Percentiles rank a stretch among this genome's conserved stretches.
phyloP scores from a whole-genome alignment of 2,888 invertebrate genomes.

The Epistrophella euchroma region DNA sequence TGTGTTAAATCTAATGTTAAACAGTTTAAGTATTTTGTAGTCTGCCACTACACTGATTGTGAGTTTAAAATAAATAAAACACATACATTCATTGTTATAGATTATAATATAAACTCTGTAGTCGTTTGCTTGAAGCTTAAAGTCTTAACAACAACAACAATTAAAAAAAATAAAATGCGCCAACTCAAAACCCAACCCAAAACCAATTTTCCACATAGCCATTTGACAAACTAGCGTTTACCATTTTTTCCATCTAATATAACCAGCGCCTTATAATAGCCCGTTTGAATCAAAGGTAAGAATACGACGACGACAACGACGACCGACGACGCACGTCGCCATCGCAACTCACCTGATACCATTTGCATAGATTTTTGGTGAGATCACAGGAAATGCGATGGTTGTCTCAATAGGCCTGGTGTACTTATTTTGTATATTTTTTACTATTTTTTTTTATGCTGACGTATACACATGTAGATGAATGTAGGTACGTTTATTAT shows the following conservation, averaged over 20 bases:
- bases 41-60: conserved; percentile 28
- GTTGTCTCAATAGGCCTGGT: conserved; percentile 34
- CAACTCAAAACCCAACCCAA: conserved; percentile 73
- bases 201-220: conserved; percentile 70
- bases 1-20: conserved; percentile 63
- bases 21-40: conserved; percentile 47
- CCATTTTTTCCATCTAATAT: conserved; percentile 58
- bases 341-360: conserved; percentile 54
- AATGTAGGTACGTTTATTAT: conserved; percentile 1
- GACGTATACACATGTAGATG: conserved; percentile 8
- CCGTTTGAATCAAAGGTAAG: conserved; percentile 38
- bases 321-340: not conserved
- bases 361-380: conserved; percentile 77
- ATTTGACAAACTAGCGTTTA: conserved; percentile 73
- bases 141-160: conserved; percentile 11
- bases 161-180: conserved; percentile 41
- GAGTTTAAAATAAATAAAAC: not conserved
- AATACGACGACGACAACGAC: too few relatives aligned
- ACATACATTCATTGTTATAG: conserved; percentile 58
- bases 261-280: conserved; percentile 58
- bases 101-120: conserved; percentile 51
- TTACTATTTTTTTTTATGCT: not conserved
- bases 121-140: conserved; percentile 45
- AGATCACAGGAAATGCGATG: conserved; percentile 77
- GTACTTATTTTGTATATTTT: conserved; percentile 25